Evolutionary conservation across 2,888 invertebrate species (phyloP).

Genomic region (Hirtodrosophila confusa): DNA sequence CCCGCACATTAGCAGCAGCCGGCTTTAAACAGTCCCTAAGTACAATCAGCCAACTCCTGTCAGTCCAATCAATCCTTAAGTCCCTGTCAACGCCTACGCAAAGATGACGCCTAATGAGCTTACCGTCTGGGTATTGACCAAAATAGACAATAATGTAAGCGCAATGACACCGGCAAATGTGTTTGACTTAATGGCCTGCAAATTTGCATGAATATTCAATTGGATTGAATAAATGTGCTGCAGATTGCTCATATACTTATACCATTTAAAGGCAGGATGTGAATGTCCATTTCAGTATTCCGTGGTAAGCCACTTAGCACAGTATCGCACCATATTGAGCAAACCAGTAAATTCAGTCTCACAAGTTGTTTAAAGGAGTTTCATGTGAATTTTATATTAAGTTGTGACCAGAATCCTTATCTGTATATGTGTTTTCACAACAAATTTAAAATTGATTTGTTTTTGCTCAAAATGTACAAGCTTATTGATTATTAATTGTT

Average conservation of each 20-base stretch:
- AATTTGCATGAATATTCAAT: slow-evolving; percentile 21
- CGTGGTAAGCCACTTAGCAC: too few species aligned
- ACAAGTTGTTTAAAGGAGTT: too few species aligned
- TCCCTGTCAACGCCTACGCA: background rate
- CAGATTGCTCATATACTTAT: background rate
- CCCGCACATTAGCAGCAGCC: background rate
- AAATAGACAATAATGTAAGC: background rate
- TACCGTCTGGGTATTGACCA: slow-evolving; percentile 7
- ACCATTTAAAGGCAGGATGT: background rate
- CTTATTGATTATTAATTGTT: too few species aligned
- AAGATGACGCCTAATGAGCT: slow-evolving; percentile 11
- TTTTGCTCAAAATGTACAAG: too few species aligned
- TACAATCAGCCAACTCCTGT: background rate
- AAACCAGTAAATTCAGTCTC: too few species aligned
- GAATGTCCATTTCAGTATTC: background rate
- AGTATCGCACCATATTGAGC: too few species aligned
- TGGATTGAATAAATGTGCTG: background rate
- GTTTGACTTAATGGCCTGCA: slow-evolving; percentile 6
- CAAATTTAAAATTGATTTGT: too few species aligned
- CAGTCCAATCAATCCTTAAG: slow-evolving; percentile 8
- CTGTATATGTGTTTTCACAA: too few species aligned
- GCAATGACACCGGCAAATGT: background rate
- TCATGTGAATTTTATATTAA: too few species aligned
- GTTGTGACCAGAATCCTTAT: too few species aligned
- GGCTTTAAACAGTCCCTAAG: too few species aligned